Evolutionary conservation across 2,113 vertebrate species (phyloP), one percentile per base, ranked within the genome.

Genomic region (Ariopsis seemanni): DNA sequence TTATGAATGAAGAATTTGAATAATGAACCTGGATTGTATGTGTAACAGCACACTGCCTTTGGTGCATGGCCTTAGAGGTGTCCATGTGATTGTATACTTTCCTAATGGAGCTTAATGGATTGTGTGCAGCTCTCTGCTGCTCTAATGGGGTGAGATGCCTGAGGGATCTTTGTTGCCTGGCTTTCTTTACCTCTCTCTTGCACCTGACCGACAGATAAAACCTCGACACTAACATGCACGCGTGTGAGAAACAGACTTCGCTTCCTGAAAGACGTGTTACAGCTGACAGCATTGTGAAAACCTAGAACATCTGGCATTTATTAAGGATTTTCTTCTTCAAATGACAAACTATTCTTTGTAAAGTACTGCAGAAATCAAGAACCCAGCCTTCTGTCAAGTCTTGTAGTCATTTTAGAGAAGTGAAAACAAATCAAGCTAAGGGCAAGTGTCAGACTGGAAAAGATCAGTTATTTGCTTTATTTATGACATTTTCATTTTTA

Each of bases 51-150:
- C 91, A 93, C 93, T 92, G 92, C 89, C 93, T 92, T 91, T 90
- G 90, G 92, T 86, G 88, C 89, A 90, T 89, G 89, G 89, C 85
- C 91, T 93, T 92, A 91, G 93, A 95, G 94, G 94, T 95, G 95
- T 93, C 91, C 93, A 88, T 90, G 92, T 91, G 91, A 92, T 88
- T 88, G 89, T 93, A 92, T 84, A 87, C 92, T 90, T 90, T 89
- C 91, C 93, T 95, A 94, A 95, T 95, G 94, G 94, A 93, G 87
- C 91, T 93, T 94, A 95, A 95, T 95, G 94, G 94, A 91, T 94
- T 94, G 93, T 91, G 91, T 91, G 90, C 91, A 90, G 91, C 92
- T 87, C 89, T 94, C 82, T 71, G 92, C 63, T 88, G 87, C 92
- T 93, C 93, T 94, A 95, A 95, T 95, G 94, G 94, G 91, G 87